Conservation (phyloP, 2,888 invertebrate genomes). For the Microchrysa polita region DNA sequence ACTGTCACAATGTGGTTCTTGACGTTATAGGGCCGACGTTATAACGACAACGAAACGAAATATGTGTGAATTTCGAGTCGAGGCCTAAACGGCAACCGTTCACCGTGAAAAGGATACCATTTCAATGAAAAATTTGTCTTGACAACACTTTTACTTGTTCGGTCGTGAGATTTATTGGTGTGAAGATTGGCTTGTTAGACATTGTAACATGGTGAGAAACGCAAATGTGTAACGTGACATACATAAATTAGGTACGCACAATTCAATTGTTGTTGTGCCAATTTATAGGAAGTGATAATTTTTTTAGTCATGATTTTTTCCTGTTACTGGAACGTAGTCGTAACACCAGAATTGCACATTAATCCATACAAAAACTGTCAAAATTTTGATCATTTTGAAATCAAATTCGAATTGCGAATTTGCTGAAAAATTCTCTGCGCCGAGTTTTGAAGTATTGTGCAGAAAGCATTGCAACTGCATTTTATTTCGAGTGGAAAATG, state of each 20-base stretch:
- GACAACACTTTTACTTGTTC: conserved; percentile 15
- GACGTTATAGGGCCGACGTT: conserved; percentile 11
- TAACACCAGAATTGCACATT: too few relatives aligned
- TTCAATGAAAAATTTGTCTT: conserved; percentile 21
- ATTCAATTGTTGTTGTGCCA: conserved; percentile 4
- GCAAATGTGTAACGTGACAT: background rate
- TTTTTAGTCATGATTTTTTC: too few relatives aligned
- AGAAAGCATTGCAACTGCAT: too few relatives aligned
- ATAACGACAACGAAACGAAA: conserved; percentile 12
- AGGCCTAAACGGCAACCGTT: background rate
- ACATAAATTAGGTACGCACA: background rate
- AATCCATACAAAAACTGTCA: too few relatives aligned
- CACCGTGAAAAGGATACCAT: background rate
- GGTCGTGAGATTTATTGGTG: background rate
- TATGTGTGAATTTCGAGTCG: background rate
- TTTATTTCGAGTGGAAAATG: too few relatives aligned
- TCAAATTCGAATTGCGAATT: too few relatives aligned
- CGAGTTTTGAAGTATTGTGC: too few relatives aligned
- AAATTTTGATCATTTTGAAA: too few relatives aligned
- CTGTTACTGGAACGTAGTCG: too few relatives aligned
- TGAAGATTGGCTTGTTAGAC: conserved; percentile 4
- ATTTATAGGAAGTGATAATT: too few relatives aligned
- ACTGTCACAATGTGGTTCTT: conserved; percentile 16
- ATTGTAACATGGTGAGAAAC: conserved; percentile 9
- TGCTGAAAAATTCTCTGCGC: too few relatives aligned